A percentile compares a stretch with the other conserved stretches of the same genome.
These are phyloP conservation scores for Stomatorhinus ivindoensis DNA, from an alignment of 2,113 vertebrate species.

Conservation along the genomic window DNA sequence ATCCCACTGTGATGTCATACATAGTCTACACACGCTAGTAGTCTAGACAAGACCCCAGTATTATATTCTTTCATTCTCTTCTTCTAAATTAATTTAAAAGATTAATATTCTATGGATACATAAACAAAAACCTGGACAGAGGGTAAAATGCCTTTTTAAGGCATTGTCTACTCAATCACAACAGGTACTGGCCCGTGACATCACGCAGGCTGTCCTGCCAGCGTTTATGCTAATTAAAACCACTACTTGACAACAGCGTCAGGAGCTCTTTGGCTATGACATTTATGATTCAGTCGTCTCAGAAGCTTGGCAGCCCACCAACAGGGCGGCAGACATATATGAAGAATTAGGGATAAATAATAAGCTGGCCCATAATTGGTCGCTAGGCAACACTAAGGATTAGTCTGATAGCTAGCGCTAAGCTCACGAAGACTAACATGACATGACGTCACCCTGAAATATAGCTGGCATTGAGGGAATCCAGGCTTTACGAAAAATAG, in stretches of 20 bases:
- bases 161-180: not conserved
- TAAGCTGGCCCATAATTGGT: conserved; percentile 29
- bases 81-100: not conserved
- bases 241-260: not conserved
- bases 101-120: not conserved
- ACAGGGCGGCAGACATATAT: not conserved
- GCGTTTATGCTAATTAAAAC: conserved; percentile 3
- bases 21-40: not conserved
- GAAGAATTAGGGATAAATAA: conserved; percentile 24
- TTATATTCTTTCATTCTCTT: not conserved
- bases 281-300: not conserved
- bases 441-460: conserved; percentile 12
- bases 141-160: not conserved
- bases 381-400: conserved; percentile 37
- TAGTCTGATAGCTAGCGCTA: conserved; percentile 5
- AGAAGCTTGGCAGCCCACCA: not conserved
- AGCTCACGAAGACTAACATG: not conserved
- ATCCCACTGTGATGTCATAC: not conserved
- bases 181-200: not conserved
- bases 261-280: not conserved
- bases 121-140: not conserved
- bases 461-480: conserved; percentile 24
- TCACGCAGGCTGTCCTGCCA: not conserved
- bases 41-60: not conserved
- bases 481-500: not conserved